Base-by-base conservation (phyloP, 1,140 invertebrate genomes). In the Drosophila pandora region DNA sequence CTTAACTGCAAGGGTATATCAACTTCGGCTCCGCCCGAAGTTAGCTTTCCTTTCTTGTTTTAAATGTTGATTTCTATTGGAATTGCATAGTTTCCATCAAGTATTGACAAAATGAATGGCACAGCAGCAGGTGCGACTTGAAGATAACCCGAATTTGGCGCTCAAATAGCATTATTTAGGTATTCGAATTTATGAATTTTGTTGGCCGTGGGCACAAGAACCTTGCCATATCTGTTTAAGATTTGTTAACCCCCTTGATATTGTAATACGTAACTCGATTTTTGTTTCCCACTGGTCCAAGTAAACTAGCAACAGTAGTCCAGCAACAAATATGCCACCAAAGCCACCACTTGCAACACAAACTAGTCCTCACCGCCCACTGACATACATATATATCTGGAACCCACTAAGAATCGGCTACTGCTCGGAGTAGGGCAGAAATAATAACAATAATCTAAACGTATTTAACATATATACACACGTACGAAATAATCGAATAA, bases 141-240 rank as follows among this genome's bases (percentile, higher is more conserved):
- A 10, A 22, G 9, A 39, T 41, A 79, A 72, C 34, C 80, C 88
- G 81, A 89, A 90, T 89, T 80, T 89, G 75, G 70, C 76, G 89
- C 89, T 90, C 88, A 90, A 90, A 90, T 90, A 90, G 81, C 85
- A 81, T 90, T 90, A 81, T 90, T 90, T 90, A 89, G 73, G 69
- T 79, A 85, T 73, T 80, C 72, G 55, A 83, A 83, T 90, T 81
- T 50, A 75, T 63, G 45, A 69, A 69, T 79, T 89, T 83, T 73
- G 79, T 79, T 76, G 74, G 58, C 64, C 48, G 57, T 70, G 73
- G 76, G 57, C 75, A 65, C 61, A 81, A 85, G 47, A 68, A 76
- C 65, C 76, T 87, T 87, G 85, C 77, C 85, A 89, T 80, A 85
- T 83, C 72, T 87, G 48, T 83, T 83, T 79, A 84, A 77, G 62